A percentile compares a stretch with the other conserved stretches of the same genome.
Conservation (phyloP, 2,113 vertebrate species). For the Dipodomys stephensi region DNA sequence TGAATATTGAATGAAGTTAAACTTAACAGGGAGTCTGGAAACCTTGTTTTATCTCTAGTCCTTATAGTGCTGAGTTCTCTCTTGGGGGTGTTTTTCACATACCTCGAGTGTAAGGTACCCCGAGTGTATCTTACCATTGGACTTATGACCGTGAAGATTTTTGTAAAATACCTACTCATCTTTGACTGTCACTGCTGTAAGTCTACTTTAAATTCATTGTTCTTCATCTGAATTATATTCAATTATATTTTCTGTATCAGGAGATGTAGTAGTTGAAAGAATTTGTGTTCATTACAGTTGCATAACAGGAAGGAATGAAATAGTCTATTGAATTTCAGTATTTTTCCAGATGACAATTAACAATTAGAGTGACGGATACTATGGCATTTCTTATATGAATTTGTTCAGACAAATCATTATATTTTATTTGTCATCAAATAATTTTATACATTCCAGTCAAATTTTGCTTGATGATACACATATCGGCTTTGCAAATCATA, state of each 20-base stretch:
- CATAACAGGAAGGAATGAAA: background rate
- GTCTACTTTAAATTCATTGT: background rate
- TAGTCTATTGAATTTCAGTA: slow-evolving; percentile 32
- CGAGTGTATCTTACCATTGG: background rate
- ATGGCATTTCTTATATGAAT: slow-evolving; percentile 22
- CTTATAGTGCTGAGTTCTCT: background rate
- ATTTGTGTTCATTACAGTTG: background rate
- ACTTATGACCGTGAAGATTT: slow-evolving; percentile 1
- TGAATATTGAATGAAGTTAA: background rate
- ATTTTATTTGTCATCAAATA: background rate
- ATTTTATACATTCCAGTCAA: background rate
- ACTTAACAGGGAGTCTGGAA: background rate
- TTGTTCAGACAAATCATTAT: background rate
- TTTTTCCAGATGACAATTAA: slow-evolving; percentile 6
- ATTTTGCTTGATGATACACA: slow-evolving; percentile 39
- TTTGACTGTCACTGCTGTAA: background rate
- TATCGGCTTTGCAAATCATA: slow-evolving; percentile 16
- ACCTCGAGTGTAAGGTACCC: background rate
- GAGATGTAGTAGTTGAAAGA: background rate
- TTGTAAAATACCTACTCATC: background rate
- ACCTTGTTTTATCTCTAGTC: background rate
- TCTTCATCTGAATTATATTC: background rate
- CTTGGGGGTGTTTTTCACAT: background rate
- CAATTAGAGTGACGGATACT: background rate
- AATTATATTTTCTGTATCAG: background rate